These are phyloP conservation scores for Clarias gariepinus DNA, from an alignment of 2,113 vertebrate genomes.

Conservation along the genomic window DNA sequence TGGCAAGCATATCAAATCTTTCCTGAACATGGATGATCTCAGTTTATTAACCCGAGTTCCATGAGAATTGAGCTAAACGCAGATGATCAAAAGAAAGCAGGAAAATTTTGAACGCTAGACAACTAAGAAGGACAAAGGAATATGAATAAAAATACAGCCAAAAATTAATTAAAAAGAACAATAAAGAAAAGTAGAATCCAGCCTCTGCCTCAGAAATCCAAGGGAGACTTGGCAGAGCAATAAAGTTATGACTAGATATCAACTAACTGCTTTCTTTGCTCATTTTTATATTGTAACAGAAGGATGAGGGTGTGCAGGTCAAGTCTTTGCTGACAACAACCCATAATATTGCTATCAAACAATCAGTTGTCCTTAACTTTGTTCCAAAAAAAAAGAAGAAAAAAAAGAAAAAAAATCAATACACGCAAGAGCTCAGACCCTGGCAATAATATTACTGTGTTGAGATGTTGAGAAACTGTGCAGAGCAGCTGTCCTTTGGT, in stretches of 20 bases:
- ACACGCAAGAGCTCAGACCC: slow-evolving; percentile 2
- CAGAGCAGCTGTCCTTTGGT: slow-evolving; percentile 14
- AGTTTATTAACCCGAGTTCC: neutral
- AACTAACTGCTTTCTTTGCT: slow-evolving; percentile 11
- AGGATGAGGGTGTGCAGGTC: slow-evolving; percentile 10
- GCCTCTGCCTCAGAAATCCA: neutral
- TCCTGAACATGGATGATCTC: neutral
- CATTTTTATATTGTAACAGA: slow-evolving; percentile 17
- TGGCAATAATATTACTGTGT: slow-evolving; percentile 8
- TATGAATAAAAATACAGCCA: neutral
- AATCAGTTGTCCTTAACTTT: slow-evolving; percentile 20
- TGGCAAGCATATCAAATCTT: neutral
- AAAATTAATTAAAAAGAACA: neutral
- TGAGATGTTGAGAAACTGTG: neutral
- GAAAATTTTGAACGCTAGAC: neutral
- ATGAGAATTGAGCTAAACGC: neutral
- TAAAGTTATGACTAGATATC: slow-evolving; percentile 14
- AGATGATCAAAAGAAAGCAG: neutral
- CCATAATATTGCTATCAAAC: slow-evolving; percentile 25
- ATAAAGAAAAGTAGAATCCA: neutral
- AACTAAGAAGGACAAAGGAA: neutral
- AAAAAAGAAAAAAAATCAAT: slow-evolving; percentile 14
- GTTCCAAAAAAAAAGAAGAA: neutral
- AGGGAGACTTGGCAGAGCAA: slow-evolving; percentile 8
- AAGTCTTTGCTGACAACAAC: slow-evolving; percentile 25